phyloP scores from a whole-genome alignment of 2,113 vertebrate species.

The Gorilla gorilla region DNA sequence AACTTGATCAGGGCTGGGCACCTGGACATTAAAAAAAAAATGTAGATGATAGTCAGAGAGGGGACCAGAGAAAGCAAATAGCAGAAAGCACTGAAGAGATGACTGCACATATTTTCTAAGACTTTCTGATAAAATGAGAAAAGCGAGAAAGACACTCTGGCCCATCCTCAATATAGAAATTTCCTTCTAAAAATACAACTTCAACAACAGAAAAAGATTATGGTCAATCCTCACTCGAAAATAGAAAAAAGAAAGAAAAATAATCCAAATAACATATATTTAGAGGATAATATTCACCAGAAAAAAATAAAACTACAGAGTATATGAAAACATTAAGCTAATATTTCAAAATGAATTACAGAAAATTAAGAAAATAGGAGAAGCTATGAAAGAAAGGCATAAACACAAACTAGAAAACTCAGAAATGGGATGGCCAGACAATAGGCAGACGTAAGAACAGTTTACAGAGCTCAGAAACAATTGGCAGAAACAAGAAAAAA shows the following conservation, averaged over 20 bases:
- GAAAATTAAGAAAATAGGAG: background rate
- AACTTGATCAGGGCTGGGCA: background rate
- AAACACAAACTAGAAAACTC: background rate
- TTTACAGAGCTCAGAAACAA: background rate
- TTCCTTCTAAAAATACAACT: background rate
- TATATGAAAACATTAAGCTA: background rate
- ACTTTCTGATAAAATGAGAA: background rate
- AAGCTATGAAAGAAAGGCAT: background rate
- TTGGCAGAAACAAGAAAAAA: background rate
- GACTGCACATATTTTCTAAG: background rate
- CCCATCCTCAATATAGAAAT: background rate
- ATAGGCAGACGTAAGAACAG: background rate
- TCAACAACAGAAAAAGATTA: background rate
- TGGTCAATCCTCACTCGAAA: background rate
- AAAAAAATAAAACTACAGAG: background rate
- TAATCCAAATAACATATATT: background rate
- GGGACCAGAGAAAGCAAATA: background rate
- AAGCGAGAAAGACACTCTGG: background rate
- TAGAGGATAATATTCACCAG: background rate
- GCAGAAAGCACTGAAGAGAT: background rate
- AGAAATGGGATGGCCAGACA: background rate
- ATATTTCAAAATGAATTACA: constrained; percentile 15
- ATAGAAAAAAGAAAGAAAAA: background rate
- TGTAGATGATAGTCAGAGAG: background rate
- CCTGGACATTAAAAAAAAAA: background rate